Percentiles rank a stretch among this genome's conserved stretches.
Evolutionary conservation across 2,797 vertebrate species (phyloP).

Genomic region (Mus minutoides): DNA sequence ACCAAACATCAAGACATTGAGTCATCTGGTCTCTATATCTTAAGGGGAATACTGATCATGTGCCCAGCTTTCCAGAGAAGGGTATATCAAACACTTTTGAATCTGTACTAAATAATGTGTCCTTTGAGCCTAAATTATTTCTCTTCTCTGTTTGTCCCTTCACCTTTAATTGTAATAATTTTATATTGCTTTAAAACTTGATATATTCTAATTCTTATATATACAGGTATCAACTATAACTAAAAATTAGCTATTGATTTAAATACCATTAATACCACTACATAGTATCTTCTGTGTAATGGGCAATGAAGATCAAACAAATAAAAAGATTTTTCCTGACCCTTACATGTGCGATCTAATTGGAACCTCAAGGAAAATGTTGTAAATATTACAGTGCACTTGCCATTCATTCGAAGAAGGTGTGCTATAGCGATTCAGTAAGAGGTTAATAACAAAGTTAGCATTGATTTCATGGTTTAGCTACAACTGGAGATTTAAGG

Average conservation of each 20-base stretch:
- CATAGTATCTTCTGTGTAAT: neutral
- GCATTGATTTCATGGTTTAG: neutral
- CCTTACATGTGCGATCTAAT: neutral
- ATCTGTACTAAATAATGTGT: neutral
- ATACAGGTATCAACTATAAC: neutral
- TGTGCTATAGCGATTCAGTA: neutral
- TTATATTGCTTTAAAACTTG: too few relatives aligned
- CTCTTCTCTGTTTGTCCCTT: neutral
- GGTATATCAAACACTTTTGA: neutral
- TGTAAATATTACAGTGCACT: neutral
- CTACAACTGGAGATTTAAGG: neutral
- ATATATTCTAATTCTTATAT: neutral
- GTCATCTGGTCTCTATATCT: neutral
- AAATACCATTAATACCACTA: too few relatives aligned
- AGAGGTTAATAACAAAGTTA: neutral
- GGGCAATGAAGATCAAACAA: neutral
- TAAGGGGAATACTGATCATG: neutral
- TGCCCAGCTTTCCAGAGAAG: neutral
- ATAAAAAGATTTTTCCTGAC: too few relatives aligned
- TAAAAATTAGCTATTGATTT: neutral
- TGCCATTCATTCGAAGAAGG: neutral
- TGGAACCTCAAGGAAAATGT: neutral
- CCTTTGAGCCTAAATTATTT: neutral
- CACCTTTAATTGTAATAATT: neutral
- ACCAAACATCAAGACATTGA: neutral